Evolutionary conservation across 2,888 invertebrate genomes (phyloP).

Genomic region (Nineta flava): DNA sequence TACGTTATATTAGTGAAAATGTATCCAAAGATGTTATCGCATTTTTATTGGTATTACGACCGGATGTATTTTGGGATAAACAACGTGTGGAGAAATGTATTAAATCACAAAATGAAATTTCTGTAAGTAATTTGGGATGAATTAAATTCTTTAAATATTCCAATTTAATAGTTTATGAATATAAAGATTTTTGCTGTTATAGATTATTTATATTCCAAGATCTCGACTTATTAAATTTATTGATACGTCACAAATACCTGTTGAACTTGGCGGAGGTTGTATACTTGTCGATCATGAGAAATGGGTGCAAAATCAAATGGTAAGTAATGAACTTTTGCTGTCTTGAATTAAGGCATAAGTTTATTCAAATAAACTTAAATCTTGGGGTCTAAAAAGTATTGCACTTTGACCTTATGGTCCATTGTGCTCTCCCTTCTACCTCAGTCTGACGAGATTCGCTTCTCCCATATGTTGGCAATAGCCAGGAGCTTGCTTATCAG

Average conservation of each 20-base stretch:
- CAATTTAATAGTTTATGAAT: background rate
- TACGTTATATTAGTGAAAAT: conserved; percentile 36
- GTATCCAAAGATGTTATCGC: conserved; percentile 24
- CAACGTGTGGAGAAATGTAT: conserved; percentile 53
- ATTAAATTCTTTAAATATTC: background rate
- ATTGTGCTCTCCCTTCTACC: too few species aligned
- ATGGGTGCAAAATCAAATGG: conserved; percentile 64
- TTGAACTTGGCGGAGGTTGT: conserved; percentile 54
- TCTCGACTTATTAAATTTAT: conserved; percentile 52
- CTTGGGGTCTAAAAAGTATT: too few species aligned
- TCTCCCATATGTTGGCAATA: too few species aligned
- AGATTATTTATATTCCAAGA: conserved; percentile 56
- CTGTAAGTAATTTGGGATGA: conserved; percentile 26
- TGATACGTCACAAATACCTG: conserved; percentile 51
- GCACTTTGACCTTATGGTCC: too few species aligned
- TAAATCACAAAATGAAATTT: conserved; percentile 39
- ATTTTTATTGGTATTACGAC: conserved; percentile 44
- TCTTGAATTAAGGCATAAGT: too few species aligned
- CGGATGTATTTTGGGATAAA: conserved; percentile 63
- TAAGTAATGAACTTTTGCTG: conserved; percentile 29
- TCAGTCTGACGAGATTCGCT: too few species aligned
- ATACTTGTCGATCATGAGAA: conserved; percentile 47
- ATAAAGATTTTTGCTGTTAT: conserved; percentile 23
- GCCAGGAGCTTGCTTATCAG: too few species aligned
- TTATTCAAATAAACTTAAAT: too few species aligned